Percentiles rank a stretch among this genome's conserved stretches.
phyloP scores from a whole-genome alignment of 2,797 vertebrate species.

The Phataginus tricuspis region DNA sequence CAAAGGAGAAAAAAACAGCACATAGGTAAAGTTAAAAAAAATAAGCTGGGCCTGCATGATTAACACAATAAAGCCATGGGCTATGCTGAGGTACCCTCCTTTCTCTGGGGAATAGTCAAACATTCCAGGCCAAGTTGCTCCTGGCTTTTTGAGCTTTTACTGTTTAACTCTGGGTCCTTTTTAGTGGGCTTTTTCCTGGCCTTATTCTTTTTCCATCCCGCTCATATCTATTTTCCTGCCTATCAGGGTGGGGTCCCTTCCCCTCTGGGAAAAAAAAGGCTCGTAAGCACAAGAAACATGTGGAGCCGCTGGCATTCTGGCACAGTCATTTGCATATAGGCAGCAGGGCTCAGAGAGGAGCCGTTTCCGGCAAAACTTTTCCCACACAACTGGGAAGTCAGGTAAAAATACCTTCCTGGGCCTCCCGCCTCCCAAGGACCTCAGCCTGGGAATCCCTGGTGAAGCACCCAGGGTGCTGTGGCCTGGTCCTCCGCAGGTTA shows the following conservation, averaged over 20 bases:
- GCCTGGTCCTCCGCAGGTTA: neutral
- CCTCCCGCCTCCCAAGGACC: accelerated
- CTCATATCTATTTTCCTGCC: too few species aligned
- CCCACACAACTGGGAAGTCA: neutral
- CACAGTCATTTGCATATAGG: neutral
- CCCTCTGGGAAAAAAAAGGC: neutral
- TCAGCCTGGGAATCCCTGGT: neutral
- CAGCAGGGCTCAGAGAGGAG: neutral
- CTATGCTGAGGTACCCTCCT: too few species aligned
- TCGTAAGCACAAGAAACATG: neutral
- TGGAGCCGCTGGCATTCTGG: neutral
- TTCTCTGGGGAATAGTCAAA: too few species aligned
- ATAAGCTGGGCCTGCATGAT: too few species aligned
- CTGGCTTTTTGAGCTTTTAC: too few species aligned
- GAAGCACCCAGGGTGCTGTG: neutral
- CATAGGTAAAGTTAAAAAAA: too few species aligned
- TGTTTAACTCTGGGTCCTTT: too few species aligned
- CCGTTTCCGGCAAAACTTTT: neutral
- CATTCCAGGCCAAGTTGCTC: too few species aligned
- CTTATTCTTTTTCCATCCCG: too few species aligned
- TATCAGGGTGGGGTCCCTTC: neutral
- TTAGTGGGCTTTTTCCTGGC: too few species aligned
- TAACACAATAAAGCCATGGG: too few species aligned
- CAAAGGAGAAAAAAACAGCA: too few species aligned
- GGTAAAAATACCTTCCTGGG: neutral